phyloP scores from a whole-genome alignment of 2,113 vertebrate species.

The Phycodurus eques region DNA sequence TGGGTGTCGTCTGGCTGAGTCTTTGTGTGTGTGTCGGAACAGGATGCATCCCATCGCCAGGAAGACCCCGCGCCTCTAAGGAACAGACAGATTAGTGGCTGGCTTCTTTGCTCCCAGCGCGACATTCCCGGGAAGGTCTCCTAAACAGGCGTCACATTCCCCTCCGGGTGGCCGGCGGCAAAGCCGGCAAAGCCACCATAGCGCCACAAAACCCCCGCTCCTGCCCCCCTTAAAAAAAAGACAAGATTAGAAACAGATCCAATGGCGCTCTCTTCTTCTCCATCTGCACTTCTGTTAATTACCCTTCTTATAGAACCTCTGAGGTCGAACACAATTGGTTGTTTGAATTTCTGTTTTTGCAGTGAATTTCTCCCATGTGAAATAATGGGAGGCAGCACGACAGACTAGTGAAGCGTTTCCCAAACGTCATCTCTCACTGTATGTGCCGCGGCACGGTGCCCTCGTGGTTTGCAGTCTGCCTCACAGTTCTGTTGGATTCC shows the following conservation, averaged over 20 bases:
- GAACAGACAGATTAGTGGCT: conserved; percentile 68
- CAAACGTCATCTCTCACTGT: too few species aligned
- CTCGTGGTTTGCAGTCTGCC: too few species aligned
- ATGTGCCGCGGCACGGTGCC: too few species aligned
- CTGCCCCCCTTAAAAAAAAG: background rate
- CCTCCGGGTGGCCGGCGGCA: conserved; percentile 51
- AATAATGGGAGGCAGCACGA: too few species aligned
- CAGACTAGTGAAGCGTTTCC: too few species aligned
- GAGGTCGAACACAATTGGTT: background rate
- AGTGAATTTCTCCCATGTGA: background rate
- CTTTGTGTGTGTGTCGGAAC: conserved; percentile 31
- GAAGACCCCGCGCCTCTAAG: conserved; percentile 59
- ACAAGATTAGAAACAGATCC: conserved; percentile 49
- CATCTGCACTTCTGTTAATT: conserved; percentile 4
- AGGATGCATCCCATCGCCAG: conserved; percentile 41
- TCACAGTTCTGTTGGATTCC: too few species aligned
- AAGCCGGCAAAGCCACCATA: conserved; percentile 35
- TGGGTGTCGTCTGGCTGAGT: conserved; percentile 60
- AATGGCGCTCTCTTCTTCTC: conserved; percentile 34
- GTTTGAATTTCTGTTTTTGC: background rate
- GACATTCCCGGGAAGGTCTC: conserved; percentile 58
- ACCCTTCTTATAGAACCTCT: conserved; percentile 1
- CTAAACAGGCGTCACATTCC: conserved; percentile 60
- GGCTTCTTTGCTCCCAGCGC: conserved; percentile 49
- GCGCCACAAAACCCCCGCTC: background rate